A percentile compares a stretch with the other conserved stretches of the same genome.
These are phyloP conservation scores for Bergia puertoricense DNA, from an alignment of 92 coral and sea anemone genomes.

Conservation along the genomic window DNA sequence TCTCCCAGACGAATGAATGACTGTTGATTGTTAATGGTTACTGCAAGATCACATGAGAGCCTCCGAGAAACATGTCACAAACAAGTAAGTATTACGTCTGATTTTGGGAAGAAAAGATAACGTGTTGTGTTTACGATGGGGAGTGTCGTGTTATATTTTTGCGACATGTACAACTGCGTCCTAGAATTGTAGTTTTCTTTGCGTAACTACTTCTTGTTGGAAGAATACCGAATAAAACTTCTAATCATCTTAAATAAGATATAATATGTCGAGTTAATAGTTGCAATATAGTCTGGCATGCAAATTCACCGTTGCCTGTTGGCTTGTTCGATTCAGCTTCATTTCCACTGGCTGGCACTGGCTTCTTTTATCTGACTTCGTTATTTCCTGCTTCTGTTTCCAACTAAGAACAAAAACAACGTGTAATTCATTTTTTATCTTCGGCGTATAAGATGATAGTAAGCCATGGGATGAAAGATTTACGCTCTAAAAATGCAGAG, in stretches of 20 bases:
- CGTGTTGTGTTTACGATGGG: conserved; percentile 15
- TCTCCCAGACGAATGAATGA: conserved; percentile 27
- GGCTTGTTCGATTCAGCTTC: not conserved
- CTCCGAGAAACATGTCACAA: conserved; percentile 22
- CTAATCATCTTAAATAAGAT: not conserved
- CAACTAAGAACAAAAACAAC: no score
- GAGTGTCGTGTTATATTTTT: conserved; percentile 20
- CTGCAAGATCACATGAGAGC: conserved; percentile 36
- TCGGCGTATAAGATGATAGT: not conserved
- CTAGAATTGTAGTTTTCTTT: not conserved
- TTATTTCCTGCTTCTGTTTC: conserved; percentile 2
- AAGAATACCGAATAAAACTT: not conserved
- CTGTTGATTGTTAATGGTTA: conserved; percentile 19
- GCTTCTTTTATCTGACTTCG: conserved; percentile 15
- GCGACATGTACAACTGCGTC: not conserved
- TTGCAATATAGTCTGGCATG: not conserved
- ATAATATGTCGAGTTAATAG: not conserved
- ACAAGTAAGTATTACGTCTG: conserved; percentile 6
- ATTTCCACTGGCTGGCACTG: not conserved
- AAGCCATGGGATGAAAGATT: not conserved
- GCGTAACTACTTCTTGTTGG: not conserved
- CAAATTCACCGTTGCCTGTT: not conserved
- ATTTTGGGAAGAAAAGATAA: not conserved
- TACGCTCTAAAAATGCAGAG: not conserved
- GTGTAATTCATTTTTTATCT: not conserved